A percentile compares a stretch with the other conserved stretches of the same genome.
These are phyloP conservation scores for Mastigias papua DNA, from an alignment of 30 jellyfish, hydroid and myxozoan genomes.

Conservation along the genomic window DNA sequence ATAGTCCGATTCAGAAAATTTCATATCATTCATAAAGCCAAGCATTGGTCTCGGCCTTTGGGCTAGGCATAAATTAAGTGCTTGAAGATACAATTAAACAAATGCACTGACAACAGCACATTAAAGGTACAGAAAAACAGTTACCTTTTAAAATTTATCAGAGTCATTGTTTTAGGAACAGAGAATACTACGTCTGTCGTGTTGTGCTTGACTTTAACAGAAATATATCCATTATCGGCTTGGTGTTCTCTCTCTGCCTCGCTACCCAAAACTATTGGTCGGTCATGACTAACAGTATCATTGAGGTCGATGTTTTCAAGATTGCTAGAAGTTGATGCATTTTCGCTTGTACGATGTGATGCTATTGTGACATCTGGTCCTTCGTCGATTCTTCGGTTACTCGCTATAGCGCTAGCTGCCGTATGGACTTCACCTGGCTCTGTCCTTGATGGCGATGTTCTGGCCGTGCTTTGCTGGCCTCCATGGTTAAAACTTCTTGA, in stretches of 20 bases:
- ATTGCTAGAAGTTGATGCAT: neutral
- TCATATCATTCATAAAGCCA: no score
- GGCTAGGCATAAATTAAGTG: no score
- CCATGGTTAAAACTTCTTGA: neutral
- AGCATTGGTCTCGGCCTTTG: no score
- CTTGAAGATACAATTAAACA: no score
- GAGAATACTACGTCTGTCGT: constrained; percentile 12
- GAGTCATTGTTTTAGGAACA: constrained; percentile 48
- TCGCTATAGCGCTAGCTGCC: neutral
- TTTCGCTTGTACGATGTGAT: neutral
- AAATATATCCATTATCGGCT: neutral
- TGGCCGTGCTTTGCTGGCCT: neutral
- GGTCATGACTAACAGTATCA: neutral
- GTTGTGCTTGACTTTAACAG: constrained; percentile 45
- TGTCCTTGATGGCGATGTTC: neutral
- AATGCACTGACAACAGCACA: no score
- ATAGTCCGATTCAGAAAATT: no score
- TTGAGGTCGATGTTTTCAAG: neutral
- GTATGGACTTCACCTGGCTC: neutral
- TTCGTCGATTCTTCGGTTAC: neutral
- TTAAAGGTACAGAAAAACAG: neutral
- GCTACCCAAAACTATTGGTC: neutral
- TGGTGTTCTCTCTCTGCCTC: neutral
- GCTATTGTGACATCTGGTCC: neutral
- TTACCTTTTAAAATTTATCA: constrained; percentile 44